Evolutionary conservation across 1,140 invertebrate species (phyloP).

Genomic region (Drosophila bifasciata): DNA sequence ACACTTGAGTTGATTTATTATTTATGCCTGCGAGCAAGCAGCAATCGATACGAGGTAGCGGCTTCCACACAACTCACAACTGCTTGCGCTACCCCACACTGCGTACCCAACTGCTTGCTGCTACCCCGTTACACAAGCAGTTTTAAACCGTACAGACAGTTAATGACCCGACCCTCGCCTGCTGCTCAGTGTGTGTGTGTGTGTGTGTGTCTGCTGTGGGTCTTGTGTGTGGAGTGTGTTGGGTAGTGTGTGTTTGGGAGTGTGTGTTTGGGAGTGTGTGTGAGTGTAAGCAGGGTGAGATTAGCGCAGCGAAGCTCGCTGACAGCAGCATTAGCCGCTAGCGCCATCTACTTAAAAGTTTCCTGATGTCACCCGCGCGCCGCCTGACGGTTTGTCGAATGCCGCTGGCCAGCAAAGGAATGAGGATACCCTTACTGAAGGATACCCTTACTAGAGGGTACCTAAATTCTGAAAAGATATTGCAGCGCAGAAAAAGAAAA

Average conservation of each 20-base stretch:
- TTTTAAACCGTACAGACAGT: constrained; percentile 26
- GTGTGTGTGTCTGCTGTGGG: neutral
- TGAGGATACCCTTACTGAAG: neutral
- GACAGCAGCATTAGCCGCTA: constrained; percentile 29
- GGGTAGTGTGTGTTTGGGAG: neutral
- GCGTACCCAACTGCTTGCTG: constrained; percentile 7
- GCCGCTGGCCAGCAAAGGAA: neutral
- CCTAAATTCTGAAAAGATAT: no score
- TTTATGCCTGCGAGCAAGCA: constrained; percentile 32
- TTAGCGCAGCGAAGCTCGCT: constrained; percentile 41
- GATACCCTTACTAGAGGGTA: neutral
- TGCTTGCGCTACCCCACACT: no score
- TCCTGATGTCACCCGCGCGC: constrained; percentile 56
- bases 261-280: constrained; percentile 15
- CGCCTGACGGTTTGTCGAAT: neutral
- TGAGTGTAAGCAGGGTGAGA: constrained; percentile 30
- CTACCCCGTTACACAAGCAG: constrained; percentile 21
- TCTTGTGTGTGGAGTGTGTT: constrained; percentile 21
- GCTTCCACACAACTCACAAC: neutral
- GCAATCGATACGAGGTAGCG: constrained; percentile 29
- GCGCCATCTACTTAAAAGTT: constrained; percentile 57
- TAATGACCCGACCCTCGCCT: constrained; percentile 18
- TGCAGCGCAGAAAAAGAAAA: no score
- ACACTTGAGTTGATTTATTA: constrained; percentile 44
- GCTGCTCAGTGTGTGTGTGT: constrained; percentile 23